Conservation (phyloP, 1,140 invertebrate species). For the Brachionus asplanchnoidis region DNA sequence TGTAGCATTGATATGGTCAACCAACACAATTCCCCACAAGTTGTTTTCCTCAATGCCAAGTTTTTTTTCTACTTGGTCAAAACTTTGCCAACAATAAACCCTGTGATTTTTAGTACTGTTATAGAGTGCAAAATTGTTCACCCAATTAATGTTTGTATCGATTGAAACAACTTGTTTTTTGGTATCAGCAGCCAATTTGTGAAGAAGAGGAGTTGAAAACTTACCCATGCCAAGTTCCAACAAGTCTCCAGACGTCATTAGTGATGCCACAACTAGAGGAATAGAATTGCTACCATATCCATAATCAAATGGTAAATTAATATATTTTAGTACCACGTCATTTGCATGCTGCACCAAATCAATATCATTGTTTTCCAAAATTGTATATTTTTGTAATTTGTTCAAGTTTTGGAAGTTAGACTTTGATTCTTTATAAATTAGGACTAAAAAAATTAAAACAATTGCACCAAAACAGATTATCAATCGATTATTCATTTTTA, state of each 20-base stretch:
- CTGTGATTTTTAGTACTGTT: neutral
- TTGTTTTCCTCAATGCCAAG: neutral
- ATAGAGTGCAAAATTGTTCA: constrained; percentile 6
- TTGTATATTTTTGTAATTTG: too few species aligned
- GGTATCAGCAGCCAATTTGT: neutral
- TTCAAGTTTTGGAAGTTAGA: too few species aligned
- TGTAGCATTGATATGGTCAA: constrained; percentile 6
- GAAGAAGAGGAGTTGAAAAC: constrained; percentile 23
- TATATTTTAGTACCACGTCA: neutral
- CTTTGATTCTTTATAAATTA: too few species aligned
- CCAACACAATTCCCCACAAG: constrained; percentile 1
- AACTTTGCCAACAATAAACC: neutral
- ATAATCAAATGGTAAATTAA: neutral
- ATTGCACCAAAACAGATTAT: too few species aligned
- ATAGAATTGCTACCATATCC: constrained; percentile 14
- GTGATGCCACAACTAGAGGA: neutral
- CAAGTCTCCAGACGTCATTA: neutral
- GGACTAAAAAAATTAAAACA: too few species aligned
- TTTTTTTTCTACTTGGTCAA: neutral
- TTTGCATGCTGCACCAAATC: neutral
- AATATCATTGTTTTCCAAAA: neutral
- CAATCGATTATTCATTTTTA: too few species aligned
- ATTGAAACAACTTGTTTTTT: neutral
- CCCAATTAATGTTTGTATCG: neutral
- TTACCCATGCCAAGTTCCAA: neutral